A percentile compares a stretch with the other conserved stretches of the same genome.
Conservation (phyloP, 2,797 vertebrate species). For the Brotula barbata region DNA sequence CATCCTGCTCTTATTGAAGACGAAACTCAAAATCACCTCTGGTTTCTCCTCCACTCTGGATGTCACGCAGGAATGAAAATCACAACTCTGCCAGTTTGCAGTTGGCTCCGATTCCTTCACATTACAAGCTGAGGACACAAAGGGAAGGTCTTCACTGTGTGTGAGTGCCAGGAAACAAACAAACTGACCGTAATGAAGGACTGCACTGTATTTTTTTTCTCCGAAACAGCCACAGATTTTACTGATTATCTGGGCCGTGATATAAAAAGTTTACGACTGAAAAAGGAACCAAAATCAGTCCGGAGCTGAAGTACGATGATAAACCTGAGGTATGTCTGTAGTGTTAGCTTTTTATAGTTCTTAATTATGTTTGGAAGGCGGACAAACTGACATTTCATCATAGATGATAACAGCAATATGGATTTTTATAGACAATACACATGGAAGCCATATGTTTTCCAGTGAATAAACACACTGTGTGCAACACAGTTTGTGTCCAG, state of each 20-base stretch:
- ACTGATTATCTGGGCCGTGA: constrained; percentile 18
- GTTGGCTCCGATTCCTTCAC: constrained; percentile 25
- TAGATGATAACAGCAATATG: constrained; percentile 24
- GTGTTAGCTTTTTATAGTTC: constrained; percentile 42
- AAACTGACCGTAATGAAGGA: constrained; percentile 32
- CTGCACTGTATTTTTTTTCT: constrained; percentile 36
- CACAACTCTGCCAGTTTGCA: constrained; percentile 25
- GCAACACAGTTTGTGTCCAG: constrained; percentile 26
- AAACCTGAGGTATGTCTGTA: constrained; percentile 24
- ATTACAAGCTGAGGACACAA: constrained; percentile 27
- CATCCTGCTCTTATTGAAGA: constrained; percentile 51
- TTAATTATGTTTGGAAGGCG: constrained; percentile 26
- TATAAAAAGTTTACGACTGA: constrained; percentile 30
- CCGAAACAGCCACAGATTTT: constrained; percentile 21
- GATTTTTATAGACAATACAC: constrained; percentile 30
- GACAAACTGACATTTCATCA: constrained; percentile 19
- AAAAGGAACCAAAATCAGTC: not conserved
- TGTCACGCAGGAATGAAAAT: constrained; percentile 25
- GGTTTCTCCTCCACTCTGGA: constrained; percentile 50
- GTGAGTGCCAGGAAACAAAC: constrained; percentile 35
- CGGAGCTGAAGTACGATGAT: constrained; percentile 29
- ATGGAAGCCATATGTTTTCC: constrained; percentile 46
- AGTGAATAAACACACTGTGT: constrained; percentile 49
- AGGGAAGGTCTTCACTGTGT: constrained; percentile 9
- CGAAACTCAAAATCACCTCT: constrained; percentile 40